Percentiles rank a stretch among this genome's conserved stretches.
phyloP scores from a whole-genome alignment of 2,888 invertebrate genomes.

The Chelonus formosanus region DNA sequence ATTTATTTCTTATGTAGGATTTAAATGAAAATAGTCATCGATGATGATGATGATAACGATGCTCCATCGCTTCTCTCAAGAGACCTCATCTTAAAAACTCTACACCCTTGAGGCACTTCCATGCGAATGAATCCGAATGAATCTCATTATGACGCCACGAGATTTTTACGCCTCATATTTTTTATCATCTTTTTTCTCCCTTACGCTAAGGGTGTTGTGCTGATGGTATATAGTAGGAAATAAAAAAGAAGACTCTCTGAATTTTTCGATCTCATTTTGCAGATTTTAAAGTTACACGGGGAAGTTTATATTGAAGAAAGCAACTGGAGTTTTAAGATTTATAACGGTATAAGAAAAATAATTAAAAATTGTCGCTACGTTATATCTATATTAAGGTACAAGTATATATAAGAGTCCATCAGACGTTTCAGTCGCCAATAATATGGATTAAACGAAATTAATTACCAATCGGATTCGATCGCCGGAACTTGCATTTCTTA shows the following conservation, averaged over 20 bases:
- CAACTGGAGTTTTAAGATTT: conserved; percentile 35
- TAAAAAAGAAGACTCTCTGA: conserved; percentile 12
- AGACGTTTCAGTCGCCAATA: conserved; percentile 30
- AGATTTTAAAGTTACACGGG: conserved; percentile 17
- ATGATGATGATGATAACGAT: no score
- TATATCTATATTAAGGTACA: conserved; percentile 15
- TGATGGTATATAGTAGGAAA: conserved; percentile 7
- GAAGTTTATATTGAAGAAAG: conserved; percentile 10
- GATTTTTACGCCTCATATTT: conserved; percentile 34
- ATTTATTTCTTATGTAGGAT: not conserved
- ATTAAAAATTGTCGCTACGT: conserved; percentile 41
- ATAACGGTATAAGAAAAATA: conserved; percentile 39
- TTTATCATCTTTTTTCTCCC: conserved; percentile 25
- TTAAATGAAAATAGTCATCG: not conserved
- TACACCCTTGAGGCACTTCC: conserved; percentile 35
- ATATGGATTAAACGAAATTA: conserved; percentile 35
- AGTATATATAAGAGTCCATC: not conserved
- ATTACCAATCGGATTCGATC: conserved; percentile 43
- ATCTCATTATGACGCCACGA: conserved; percentile 37
- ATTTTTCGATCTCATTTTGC: conserved; percentile 30
- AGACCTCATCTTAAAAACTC: conserved; percentile 3
- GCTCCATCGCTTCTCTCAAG: no score
- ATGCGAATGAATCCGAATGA: conserved; percentile 40
- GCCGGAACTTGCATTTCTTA: conserved; percentile 17
- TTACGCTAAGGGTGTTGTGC: conserved; percentile 8